Percentiles rank a stretch among this genome's conserved stretches.
Evolutionary conservation across 2,888 invertebrate genomes (phyloP).

Genomic region (Chaetogeoica ovagalla): DNA sequence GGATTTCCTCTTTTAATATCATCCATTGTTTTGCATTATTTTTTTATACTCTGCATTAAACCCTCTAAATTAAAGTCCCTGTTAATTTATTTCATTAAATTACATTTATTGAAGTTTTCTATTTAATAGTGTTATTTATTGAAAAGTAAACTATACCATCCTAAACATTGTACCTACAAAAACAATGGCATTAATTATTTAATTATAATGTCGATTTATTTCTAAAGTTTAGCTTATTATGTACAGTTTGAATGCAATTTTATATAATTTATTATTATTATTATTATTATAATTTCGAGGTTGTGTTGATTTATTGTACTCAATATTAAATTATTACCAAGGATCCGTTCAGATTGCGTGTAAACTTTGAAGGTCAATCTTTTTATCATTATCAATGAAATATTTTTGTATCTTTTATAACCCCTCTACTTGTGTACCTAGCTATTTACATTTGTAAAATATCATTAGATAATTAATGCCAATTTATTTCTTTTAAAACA

Average conservation of each 20-base stretch:
- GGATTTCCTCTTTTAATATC: conserved; percentile 36
- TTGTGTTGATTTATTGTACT: not conserved
- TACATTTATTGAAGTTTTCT: conserved; percentile 1
- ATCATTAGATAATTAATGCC: conserved; percentile 2
- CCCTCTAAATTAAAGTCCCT: not conserved
- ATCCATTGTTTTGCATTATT: conserved; percentile 41
- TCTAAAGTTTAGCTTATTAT: not conserved
- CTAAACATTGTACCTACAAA: too few relatives aligned
- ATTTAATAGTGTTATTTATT: not conserved
- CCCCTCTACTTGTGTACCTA: not conserved
- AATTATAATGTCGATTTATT: not conserved
- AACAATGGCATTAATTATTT: too few relatives aligned
- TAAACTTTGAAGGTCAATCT: conserved; percentile 1
- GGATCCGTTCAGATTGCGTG: not conserved
- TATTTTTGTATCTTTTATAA: too few relatives aligned
- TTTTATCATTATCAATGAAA: not conserved
- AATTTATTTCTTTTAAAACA: conserved; percentile 21
- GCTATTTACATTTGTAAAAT: not conserved
- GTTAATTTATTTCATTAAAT: conserved; percentile 5
- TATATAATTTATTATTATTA: too few relatives aligned
- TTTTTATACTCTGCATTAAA: not conserved
- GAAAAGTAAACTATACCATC: too few relatives aligned
- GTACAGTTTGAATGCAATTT: not conserved
- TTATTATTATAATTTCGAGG: not conserved
- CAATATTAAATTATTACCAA: not conserved